phyloP scores from a whole-genome alignment of 2,113 vertebrate species.

The Alethe diademata region DNA sequence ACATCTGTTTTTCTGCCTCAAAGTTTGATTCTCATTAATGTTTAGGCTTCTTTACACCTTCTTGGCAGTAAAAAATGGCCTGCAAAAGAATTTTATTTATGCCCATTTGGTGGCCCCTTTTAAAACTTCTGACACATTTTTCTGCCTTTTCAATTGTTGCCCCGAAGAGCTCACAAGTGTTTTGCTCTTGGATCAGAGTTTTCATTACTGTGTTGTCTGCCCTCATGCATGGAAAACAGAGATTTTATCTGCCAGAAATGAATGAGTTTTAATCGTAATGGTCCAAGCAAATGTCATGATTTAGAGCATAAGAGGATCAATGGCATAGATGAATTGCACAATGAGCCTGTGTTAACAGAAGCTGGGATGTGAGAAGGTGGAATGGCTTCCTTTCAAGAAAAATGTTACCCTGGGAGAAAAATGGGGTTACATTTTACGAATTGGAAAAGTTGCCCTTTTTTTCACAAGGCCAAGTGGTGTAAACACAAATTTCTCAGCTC shows the following conservation, averaged over 20 bases:
- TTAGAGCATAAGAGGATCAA: not conserved
- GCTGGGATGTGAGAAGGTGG: not conserved
- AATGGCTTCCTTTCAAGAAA: not conserved
- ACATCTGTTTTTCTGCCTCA: not conserved
- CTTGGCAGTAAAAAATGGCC: not conserved
- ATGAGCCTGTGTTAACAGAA: not conserved
- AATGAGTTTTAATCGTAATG: not conserved
- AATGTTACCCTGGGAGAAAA: not conserved
- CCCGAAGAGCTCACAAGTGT: not conserved
- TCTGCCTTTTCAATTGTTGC: not conserved
- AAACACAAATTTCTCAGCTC: not conserved
- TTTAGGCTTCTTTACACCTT: conserved; percentile 1
- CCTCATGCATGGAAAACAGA: conserved; percentile 4
- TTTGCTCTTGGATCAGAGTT: not conserved
- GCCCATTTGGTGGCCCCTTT: not conserved
- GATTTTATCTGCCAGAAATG: conserved; percentile 7
- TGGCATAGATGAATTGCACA: not conserved
- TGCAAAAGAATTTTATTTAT: not conserved
- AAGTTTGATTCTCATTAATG: not conserved
- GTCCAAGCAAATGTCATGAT: conserved; percentile 31
- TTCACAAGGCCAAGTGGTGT: not conserved
- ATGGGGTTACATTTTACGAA: not conserved
- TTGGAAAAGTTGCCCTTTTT: not conserved
- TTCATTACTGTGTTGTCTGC: not conserved
- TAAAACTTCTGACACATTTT: not conserved